A percentile compares a stretch with the other conserved stretches of the same genome.
Evolutionary conservation across 2,113 vertebrate genomes (phyloP).

Genomic region (Mus spicilegus): DNA sequence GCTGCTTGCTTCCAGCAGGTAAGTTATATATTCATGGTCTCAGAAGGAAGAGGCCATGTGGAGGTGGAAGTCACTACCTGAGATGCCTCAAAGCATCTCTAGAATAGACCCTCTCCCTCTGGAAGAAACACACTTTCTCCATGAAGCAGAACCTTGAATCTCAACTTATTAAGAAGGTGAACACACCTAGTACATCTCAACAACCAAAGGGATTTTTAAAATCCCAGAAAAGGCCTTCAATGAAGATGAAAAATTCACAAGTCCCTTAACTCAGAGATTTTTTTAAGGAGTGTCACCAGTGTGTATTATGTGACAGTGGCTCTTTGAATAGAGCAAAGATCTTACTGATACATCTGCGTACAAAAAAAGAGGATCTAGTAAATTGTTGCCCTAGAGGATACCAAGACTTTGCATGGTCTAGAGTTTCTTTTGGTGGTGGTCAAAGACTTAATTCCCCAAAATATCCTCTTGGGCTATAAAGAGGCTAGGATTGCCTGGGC

Average conservation of each 20-base stretch:
- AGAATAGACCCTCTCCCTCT: neutral
- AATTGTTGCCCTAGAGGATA: neutral
- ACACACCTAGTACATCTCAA: neutral
- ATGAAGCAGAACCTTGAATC: neutral
- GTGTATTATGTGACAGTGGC: neutral
- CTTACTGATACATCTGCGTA: neutral
- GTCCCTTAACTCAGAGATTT: neutral
- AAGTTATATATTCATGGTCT: neutral
- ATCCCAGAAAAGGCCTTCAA: neutral
- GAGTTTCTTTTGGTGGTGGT: neutral
- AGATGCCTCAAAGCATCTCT: neutral
- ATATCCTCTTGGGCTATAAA: neutral
- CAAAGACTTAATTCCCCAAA: neutral
- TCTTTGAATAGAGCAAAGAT: neutral
- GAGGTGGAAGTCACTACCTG: neutral
- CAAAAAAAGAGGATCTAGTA: neutral
- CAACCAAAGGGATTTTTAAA: neutral
- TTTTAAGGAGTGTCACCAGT: neutral
- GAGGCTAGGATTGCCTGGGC: neutral
- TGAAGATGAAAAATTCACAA: neutral
- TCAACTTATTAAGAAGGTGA: neutral
- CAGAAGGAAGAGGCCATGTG: neutral
- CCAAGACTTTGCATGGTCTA: neutral
- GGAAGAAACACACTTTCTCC: neutral
- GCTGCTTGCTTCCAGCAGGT: neutral